These are phyloP conservation scores for Dinomys branickii DNA, from an alignment of 2,113 vertebrate genomes.

Conservation along the genomic window DNA sequence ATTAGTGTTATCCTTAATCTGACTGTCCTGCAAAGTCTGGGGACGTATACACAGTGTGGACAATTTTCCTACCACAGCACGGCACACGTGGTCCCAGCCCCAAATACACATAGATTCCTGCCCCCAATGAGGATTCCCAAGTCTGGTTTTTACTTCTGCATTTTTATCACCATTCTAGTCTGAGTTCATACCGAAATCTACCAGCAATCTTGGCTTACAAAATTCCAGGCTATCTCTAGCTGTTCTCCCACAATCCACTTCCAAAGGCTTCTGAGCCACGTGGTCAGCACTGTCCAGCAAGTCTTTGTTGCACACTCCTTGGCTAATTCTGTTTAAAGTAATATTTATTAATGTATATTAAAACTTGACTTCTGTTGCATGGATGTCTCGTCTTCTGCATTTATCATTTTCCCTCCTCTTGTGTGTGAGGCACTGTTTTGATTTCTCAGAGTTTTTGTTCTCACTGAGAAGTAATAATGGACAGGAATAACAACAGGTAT, in stretches of 20 bases:
- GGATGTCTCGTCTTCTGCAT: neutral
- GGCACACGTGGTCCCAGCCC: too few relatives aligned
- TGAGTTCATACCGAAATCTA: neutral
- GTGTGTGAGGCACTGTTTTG: neutral
- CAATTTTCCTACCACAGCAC: neutral
- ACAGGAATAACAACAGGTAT: neutral
- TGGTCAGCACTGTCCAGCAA: neutral
- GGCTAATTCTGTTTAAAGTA: neutral
- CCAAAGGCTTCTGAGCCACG: neutral
- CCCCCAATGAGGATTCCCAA: neutral
- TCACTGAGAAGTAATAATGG: neutral
- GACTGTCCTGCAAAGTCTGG: neutral
- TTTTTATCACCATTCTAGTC: neutral
- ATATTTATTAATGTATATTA: neutral
- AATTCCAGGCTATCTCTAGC: too few relatives aligned
- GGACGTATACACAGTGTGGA: neutral
- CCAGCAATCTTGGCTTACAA: neutral
- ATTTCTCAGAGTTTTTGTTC: neutral
- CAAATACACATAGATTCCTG: neutral
- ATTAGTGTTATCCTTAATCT: neutral
- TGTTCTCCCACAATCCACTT: neutral
- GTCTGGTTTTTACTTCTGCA: neutral
- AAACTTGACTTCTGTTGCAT: neutral
- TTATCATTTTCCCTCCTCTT: neutral
- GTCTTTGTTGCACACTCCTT: neutral